Evolutionary conservation across 1,140 invertebrate species (phyloP).

Genomic region (Microplitis mediator): DNA sequence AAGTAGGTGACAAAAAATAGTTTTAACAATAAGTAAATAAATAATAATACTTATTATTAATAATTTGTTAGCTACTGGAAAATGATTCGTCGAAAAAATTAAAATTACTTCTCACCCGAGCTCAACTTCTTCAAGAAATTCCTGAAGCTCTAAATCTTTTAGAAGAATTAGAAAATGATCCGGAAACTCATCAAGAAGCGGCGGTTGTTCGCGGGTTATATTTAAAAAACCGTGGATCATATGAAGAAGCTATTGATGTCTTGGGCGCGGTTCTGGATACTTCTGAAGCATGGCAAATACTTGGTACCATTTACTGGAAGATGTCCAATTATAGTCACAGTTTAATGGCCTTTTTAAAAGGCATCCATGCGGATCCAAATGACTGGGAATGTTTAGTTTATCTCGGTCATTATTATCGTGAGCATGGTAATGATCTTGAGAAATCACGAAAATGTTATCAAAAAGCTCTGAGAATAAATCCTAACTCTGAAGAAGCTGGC

Average conservation of each 20-base stretch:
- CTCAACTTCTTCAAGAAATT: constrained; percentile 46
- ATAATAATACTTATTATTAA: neutral
- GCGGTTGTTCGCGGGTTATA: constrained; percentile 45
- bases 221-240: constrained; percentile 60
- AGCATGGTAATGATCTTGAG: constrained; percentile 65
- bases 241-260: constrained; percentile 63
- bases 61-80: constrained; percentile 40
- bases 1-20: constrained; percentile 40
- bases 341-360: constrained; percentile 71
- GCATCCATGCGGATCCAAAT: constrained; percentile 75
- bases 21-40: neutral
- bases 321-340: constrained; percentile 67
- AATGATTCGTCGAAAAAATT: constrained; percentile 39
- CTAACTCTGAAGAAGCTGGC: constrained; percentile 69
- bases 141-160: constrained; percentile 41
- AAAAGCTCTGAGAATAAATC: constrained; percentile 79
- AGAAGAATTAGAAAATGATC: constrained; percentile 44
- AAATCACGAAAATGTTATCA: constrained; percentile 82
- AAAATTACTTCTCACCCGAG: constrained; percentile 44
- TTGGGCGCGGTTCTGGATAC: constrained; percentile 59
- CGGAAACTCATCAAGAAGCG: constrained; percentile 41
- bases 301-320: constrained; percentile 73
- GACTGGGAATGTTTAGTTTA: constrained; percentile 76
- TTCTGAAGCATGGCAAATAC: constrained; percentile 67
- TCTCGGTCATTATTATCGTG: constrained; percentile 76